These are phyloP conservation scores for Rhineura floridana DNA, from an alignment of 2,113 vertebrate species.

Conservation along the genomic window DNA sequence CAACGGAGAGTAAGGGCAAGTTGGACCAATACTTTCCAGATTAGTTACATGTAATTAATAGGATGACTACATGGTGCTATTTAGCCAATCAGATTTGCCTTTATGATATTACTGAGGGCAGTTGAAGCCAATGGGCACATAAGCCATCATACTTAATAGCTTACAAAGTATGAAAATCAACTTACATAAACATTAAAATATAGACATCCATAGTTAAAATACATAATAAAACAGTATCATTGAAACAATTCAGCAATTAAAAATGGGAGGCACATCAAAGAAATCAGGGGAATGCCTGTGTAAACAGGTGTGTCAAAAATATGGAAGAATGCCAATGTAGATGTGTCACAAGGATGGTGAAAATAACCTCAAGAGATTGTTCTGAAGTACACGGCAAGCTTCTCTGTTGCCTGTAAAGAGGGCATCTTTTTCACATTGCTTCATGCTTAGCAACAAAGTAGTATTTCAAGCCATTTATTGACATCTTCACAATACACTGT, in stretches of 20 bases:
- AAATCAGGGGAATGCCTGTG: too few relatives aligned
- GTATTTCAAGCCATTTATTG: slow-evolving; percentile 50
- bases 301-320: too few relatives aligned
- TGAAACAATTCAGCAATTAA: too few relatives aligned
- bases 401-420: neutral
- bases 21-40: neutral
- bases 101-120: neutral
- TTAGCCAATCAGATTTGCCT: neutral
- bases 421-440: slow-evolving; percentile 14
- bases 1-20: neutral
- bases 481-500: slow-evolving; percentile 16
- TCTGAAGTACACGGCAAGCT: neutral
- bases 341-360: neutral
- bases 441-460: slow-evolving; percentile 14
- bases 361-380: neutral
- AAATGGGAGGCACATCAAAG: too few relatives aligned
- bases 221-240: too few relatives aligned
- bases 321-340: too few relatives aligned
- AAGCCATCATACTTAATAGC: too few relatives aligned
- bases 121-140: neutral
- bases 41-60: neutral
- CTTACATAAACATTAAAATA: neutral
- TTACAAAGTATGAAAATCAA: too few relatives aligned
- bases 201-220: too few relatives aligned
- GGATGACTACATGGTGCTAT: neutral